A percentile compares a stretch with the other conserved stretches of the same genome.
Conservation (phyloP, 2,888 invertebrate species). For the Polydrusus pterygomalis region DNA sequence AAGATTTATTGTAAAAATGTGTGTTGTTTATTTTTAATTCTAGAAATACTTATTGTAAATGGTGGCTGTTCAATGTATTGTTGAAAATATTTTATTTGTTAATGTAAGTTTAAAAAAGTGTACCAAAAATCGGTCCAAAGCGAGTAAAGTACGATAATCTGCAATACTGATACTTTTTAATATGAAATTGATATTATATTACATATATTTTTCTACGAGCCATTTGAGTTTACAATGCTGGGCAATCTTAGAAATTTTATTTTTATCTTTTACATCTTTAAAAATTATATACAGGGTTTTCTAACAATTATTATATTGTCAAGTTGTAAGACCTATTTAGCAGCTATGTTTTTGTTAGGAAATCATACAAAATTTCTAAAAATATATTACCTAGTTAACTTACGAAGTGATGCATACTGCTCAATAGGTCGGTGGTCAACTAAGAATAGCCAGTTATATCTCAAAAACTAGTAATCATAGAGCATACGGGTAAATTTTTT, state of each 20-base stretch:
- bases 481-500: no score
- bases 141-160: slow-evolving; percentile 34
- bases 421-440: no score
- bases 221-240: slow-evolving; percentile 53
- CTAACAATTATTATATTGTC: neutral
- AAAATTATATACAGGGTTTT: slow-evolving; percentile 66
- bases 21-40: slow-evolving; percentile 64
- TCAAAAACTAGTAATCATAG: no score
- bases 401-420: no score
- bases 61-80: slow-evolving; percentile 68
- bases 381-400: no score
- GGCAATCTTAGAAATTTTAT: slow-evolving; percentile 17
- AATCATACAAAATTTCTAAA: no score
- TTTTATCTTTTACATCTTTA: slow-evolving; percentile 9
- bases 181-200: slow-evolving; percentile 7
- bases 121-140: slow-evolving; percentile 48
- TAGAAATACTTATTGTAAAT: slow-evolving; percentile 60
- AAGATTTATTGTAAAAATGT: slow-evolving; percentile 51
- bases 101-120: slow-evolving; percentile 54
- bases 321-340: neutral
- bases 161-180: slow-evolving; percentile 56
- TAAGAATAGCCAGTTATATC: no score
- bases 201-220: slow-evolving; percentile 61
- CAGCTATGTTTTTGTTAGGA: no score
- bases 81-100: slow-evolving; percentile 65